Evolutionary conservation across 1,140 invertebrate species (phyloP).

Genomic region (Drusus annulatus): DNA sequence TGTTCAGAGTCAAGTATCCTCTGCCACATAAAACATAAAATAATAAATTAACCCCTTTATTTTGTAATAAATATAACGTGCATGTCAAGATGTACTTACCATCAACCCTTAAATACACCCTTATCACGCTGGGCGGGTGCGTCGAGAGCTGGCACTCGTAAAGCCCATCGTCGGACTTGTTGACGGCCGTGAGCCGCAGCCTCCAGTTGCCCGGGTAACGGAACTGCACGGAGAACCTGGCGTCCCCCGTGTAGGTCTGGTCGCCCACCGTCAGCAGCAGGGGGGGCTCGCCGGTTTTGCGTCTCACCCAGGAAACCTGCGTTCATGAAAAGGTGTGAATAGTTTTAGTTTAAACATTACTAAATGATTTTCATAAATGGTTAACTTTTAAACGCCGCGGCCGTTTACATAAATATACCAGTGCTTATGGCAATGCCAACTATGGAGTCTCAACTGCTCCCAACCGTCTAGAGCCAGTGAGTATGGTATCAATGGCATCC

Average conservation of each 20-base stretch:
- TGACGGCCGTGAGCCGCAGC: conserved; percentile 78
- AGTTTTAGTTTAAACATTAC: too few species aligned
- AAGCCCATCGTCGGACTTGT: conserved; percentile 80
- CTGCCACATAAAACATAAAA: too few species aligned
- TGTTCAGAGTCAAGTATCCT: too few species aligned
- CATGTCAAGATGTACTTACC: conserved; percentile 70
- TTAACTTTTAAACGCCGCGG: too few species aligned
- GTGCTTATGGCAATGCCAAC: too few species aligned
- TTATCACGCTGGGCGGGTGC: conserved; percentile 82
- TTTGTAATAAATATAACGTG: too few species aligned
- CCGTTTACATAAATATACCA: too few species aligned
- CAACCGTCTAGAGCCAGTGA: too few species aligned
- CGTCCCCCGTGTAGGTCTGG: conserved; percentile 81
- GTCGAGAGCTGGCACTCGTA: conserved; percentile 87
- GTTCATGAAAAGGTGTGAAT: conserved; percentile 45
- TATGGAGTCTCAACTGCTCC: too few species aligned
- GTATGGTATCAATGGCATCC: too few species aligned
- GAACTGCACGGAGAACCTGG: conserved; percentile 81
- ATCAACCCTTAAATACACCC: conserved; percentile 80
- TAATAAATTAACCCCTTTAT: too few species aligned
- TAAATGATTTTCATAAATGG: too few species aligned
- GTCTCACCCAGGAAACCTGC: conserved; percentile 82
- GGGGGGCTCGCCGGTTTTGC: conserved; percentile 76
- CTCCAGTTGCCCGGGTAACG: conserved; percentile 86
- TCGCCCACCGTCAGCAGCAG: conserved; percentile 80